phyloP scores from a whole-genome alignment of 2,888 invertebrate species.

The Microplitis manilae region DNA sequence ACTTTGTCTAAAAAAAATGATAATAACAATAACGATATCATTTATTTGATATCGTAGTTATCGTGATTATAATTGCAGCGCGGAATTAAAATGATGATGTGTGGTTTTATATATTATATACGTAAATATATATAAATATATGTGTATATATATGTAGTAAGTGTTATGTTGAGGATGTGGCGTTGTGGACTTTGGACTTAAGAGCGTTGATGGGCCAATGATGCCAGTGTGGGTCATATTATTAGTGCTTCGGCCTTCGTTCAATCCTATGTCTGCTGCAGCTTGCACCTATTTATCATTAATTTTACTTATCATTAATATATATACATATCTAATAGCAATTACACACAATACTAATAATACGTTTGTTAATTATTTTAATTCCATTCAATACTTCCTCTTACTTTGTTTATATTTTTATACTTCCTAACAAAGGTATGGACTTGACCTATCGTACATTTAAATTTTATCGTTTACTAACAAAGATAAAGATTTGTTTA shows the following conservation, averaged over 20 bases:
- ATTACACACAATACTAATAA: too few species aligned
- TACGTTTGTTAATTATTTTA: background rate
- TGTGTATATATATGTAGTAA: background rate
- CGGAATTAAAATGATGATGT: background rate
- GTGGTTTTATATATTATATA: background rate
- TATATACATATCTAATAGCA: too few species aligned
- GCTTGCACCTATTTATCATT: slow-evolving; percentile 1
- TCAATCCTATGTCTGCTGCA: slow-evolving; percentile 7
- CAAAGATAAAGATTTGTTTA: background rate
- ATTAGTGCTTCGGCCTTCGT: slow-evolving; percentile 13
- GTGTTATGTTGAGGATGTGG: slow-evolving; percentile 20
- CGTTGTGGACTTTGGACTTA: slow-evolving; percentile 33
- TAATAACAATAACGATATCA: background rate
- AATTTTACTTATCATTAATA: background rate
- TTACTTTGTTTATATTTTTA: background rate
- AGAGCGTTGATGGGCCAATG: slow-evolving; percentile 14
- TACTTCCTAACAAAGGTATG: background rate
- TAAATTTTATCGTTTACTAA: too few species aligned
- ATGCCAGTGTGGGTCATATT: slow-evolving; percentile 11
- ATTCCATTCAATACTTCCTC: background rate
- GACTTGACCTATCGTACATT: background rate
- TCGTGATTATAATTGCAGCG: background rate
- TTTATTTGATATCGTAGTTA: background rate
- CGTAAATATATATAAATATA: background rate
- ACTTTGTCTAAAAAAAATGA: background rate